A percentile compares a stretch with the other conserved stretches of the same genome.
These are phyloP conservation scores for Gymnarchus niloticus DNA, from an alignment of 2,113 vertebrate genomes.

Conservation along the genomic window DNA sequence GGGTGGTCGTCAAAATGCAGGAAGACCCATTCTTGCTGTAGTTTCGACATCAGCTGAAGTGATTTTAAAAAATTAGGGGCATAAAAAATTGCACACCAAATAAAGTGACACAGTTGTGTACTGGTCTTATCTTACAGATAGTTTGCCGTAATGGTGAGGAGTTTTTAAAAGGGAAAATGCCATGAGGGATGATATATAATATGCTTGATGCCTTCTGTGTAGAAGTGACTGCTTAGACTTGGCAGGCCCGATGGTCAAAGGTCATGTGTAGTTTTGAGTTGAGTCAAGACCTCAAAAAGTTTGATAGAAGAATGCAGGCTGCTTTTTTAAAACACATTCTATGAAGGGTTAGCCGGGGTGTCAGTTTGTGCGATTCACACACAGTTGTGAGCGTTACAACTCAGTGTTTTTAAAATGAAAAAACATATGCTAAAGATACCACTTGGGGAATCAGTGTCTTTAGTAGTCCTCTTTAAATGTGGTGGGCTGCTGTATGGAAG, in stretches of 20 bases:
- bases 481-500: not conserved
- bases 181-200: not conserved
- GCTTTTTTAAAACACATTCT: not conserved
- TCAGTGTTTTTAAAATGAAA: not conserved
- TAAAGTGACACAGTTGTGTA: not conserved
- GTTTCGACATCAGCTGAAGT: not conserved
- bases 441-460: not conserved
- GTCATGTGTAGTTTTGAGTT: not conserved
- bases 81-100: not conserved
- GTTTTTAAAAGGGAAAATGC: not conserved
- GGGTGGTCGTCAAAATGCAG: not conserved
- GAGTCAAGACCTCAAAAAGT: not conserved
- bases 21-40: not conserved
- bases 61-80: not conserved
- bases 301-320: not conserved
- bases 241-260: not conserved
- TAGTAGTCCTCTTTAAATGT: not conserved
- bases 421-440: not conserved
- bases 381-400: not conserved
- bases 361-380: not conserved
- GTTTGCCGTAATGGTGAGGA: not conserved
- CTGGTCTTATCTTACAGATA: not conserved
- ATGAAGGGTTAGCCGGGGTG: not conserved
- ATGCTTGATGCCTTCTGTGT: not conserved
- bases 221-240: not conserved